A percentile compares a stretch with the other conserved stretches of the same genome.
Conservation (phyloP, 2,113 vertebrate genomes). For the Halichoerus grypus region DNA sequence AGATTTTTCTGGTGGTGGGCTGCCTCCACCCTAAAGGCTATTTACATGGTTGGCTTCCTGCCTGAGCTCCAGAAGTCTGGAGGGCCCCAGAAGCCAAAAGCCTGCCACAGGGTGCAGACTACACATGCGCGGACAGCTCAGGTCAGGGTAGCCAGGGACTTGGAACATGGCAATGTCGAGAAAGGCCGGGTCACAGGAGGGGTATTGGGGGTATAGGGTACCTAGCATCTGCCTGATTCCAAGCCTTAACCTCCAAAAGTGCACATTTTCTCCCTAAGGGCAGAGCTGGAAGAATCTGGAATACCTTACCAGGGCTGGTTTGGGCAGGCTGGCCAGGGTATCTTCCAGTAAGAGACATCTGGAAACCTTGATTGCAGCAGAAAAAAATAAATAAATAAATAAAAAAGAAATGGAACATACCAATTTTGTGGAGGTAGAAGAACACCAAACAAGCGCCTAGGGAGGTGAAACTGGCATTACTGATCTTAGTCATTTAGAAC, state of each 20-base stretch:
- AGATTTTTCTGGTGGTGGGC: background rate
- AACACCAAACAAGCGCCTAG: background rate
- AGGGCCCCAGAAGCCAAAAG: background rate
- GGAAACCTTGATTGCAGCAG: background rate
- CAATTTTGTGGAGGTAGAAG: background rate
- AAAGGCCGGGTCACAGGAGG: background rate
- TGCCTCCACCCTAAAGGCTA: background rate
- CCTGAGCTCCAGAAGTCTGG: background rate
- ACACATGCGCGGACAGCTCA: background rate
- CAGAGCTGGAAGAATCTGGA: background rate
- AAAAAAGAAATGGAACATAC: background rate
- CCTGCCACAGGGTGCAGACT: background rate
- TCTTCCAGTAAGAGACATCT: background rate
- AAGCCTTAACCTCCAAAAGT: background rate
- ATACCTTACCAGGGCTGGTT: background rate
- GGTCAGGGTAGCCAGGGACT: background rate
- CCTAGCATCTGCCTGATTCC: background rate
- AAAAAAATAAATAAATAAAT: background rate
- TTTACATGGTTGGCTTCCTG: background rate
- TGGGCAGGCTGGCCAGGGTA: background rate
- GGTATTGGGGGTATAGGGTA: background rate
- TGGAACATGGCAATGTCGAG: background rate
- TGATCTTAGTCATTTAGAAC: background rate
- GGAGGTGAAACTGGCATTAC: background rate
- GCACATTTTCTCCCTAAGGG: background rate